phyloP scores from a whole-genome alignment of 2,797 vertebrate genomes.

The Esox masquinongy region DNA sequence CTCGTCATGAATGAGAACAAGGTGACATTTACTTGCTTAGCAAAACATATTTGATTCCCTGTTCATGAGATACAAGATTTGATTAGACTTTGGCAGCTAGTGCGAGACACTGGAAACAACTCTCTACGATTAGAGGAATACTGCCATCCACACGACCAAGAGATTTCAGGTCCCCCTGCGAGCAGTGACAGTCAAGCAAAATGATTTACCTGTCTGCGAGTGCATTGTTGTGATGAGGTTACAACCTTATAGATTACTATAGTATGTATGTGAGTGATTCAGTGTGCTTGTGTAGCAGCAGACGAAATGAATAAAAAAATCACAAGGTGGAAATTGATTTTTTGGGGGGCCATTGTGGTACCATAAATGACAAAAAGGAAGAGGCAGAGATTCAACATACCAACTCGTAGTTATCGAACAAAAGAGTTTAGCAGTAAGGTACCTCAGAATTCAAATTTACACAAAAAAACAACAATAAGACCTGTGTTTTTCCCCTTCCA shows the following conservation, averaged over 20 bases:
- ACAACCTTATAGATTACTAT: conserved; percentile 38
- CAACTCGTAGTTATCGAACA: conserved; percentile 1
- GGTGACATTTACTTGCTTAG: conserved; percentile 41
- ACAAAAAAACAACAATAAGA: conserved; percentile 1
- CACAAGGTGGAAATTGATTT: conserved; percentile 21
- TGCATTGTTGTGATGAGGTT: conserved; percentile 46
- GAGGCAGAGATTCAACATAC: neutral
- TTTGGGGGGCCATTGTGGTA: conserved; percentile 1
- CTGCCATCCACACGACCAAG: neutral
- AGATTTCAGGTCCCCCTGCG: conserved; percentile 1
- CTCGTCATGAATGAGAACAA: conserved; percentile 1
- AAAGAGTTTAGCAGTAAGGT: neutral
- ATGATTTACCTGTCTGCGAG: conserved; percentile 35
- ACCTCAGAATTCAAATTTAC: neutral
- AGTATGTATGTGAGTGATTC: conserved; percentile 20
- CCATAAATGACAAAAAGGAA: neutral
- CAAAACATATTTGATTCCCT: conserved; percentile 31
- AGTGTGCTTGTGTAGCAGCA: conserved; percentile 6
- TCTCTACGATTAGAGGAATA: conserved; percentile 33
- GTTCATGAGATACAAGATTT: conserved; percentile 42
- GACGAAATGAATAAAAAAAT: conserved; percentile 26
- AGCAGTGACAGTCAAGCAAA: conserved; percentile 22
- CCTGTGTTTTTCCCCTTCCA: neutral
- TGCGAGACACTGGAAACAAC: conserved; percentile 15
- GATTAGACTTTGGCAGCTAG: conserved; percentile 33